phyloP scores from a whole-genome alignment of 2,888 invertebrate species.

The Portevinia maculata region DNA sequence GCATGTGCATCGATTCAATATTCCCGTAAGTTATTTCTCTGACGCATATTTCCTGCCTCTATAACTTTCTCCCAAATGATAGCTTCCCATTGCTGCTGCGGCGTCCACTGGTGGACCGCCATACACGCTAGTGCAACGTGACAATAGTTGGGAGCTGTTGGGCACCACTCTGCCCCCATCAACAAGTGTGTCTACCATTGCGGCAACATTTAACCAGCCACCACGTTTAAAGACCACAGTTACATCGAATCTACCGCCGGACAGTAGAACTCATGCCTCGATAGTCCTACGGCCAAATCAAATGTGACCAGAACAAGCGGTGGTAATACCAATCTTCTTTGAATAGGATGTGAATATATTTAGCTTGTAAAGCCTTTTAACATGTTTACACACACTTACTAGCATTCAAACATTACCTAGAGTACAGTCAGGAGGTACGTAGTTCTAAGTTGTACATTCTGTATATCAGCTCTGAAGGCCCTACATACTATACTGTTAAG shows the following conservation, averaged over 20 bases:
- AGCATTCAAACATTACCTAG: background rate
- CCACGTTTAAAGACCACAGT: slow-evolving; percentile 56
- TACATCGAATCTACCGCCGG: slow-evolving; percentile 50
- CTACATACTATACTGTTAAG: background rate
- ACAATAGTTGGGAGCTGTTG: slow-evolving; percentile 77
- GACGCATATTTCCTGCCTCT: background rate
- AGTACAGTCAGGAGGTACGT: background rate
- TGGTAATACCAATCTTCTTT: slow-evolving; percentile 1
- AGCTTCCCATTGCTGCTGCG: slow-evolving; percentile 79
- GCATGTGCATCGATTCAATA: slow-evolving; percentile 79
- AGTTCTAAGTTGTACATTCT: slow-evolving; percentile 12
- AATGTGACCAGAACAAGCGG: slow-evolving; percentile 54
- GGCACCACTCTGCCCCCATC: slow-evolving; percentile 50
- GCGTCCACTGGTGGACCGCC: slow-evolving; percentile 74
- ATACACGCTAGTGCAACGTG: slow-evolving; percentile 76
- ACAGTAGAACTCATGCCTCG: slow-evolving; percentile 25
- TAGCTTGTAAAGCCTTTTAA: background rate
- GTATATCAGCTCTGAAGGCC: slow-evolving; percentile 29
- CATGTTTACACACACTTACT: background rate
- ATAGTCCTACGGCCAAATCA: slow-evolving; percentile 75
- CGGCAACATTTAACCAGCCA: slow-evolving; percentile 57
- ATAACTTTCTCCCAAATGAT: slow-evolving; percentile 20
- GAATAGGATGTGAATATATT: background rate
- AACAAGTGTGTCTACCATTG: slow-evolving; percentile 55
- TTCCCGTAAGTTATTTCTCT: slow-evolving; percentile 77